phyloP scores from a whole-genome alignment of 2,888 invertebrate species.

The Patella caerulea region DNA sequence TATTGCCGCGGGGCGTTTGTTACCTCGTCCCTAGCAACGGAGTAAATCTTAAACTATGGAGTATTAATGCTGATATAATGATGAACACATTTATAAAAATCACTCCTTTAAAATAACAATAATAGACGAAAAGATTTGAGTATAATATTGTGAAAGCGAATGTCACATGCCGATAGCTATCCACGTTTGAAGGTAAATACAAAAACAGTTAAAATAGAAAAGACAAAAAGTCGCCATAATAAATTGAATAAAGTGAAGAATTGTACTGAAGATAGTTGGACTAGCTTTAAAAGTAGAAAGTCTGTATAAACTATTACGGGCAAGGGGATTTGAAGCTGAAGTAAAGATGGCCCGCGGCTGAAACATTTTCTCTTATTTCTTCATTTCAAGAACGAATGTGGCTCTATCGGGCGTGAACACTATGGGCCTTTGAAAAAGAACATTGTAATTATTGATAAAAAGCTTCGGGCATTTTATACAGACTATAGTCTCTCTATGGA shows the following conservation, averaged over 20 bases:
- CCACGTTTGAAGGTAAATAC: not conserved
- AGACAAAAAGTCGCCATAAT: conserved; percentile 2
- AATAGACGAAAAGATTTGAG: no score
- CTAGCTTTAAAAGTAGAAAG: not conserved
- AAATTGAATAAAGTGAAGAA: conserved; percentile 2
- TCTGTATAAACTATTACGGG: not conserved
- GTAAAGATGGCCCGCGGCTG: conserved; percentile 62
- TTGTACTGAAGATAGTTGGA: no score
- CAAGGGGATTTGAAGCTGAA: conserved; percentile 20
- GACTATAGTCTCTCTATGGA: conserved; percentile 3
- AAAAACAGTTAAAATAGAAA: not conserved
- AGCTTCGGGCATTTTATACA: not conserved
- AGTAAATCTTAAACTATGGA: not conserved
- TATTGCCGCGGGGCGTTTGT: conserved; percentile 7
- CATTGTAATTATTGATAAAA: conserved; percentile 36
- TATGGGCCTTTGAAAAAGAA: conserved; percentile 31
- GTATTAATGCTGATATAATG: not conserved
- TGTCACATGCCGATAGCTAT: no score
- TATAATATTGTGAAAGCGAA: no score
- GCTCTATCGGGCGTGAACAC: conserved; percentile 9
- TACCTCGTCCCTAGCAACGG: conserved; percentile 6
- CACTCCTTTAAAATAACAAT: no score
- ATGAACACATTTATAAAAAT: not conserved
- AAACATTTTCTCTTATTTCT: conserved; percentile 9
- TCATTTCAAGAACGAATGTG: not conserved